Evolutionary conservation across 2,888 invertebrate genomes (phyloP).

Genomic region (Mesorhabditis spiculigera): DNA sequence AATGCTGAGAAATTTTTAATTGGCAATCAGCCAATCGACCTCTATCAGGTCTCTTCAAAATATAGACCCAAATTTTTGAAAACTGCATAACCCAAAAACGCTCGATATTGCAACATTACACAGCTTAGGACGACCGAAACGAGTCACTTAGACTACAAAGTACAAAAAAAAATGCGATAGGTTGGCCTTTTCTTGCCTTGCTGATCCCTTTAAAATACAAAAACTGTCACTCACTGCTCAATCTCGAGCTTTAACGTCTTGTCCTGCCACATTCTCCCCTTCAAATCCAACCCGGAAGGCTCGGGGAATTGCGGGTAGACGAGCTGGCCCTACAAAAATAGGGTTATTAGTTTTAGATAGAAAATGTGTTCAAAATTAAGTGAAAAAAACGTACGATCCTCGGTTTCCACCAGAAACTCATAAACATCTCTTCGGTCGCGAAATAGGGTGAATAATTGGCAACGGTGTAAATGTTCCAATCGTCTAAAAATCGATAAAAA

Average conservation of each 20-base stretch:
- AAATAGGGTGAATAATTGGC: constrained; percentile 85
- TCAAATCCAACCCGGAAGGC: constrained; percentile 47
- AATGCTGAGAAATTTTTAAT: too few species aligned
- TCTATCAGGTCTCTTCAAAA: too few species aligned
- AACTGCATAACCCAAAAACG: too few species aligned
- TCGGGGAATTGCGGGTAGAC: constrained; percentile 35
- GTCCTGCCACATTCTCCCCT: constrained; percentile 51
- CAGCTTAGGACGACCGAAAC: too few species aligned
- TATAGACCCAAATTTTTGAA: too few species aligned
- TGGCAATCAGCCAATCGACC: too few species aligned
- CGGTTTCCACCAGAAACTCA: constrained; percentile 55
- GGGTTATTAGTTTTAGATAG: background rate
- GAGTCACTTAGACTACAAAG: too few species aligned
- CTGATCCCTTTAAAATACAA: too few species aligned
- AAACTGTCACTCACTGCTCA: constrained; percentile 25
- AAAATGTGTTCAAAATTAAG: background rate
- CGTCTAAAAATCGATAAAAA: constrained; percentile 69
- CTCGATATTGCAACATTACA: too few species aligned
- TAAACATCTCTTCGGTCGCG: constrained; percentile 68
- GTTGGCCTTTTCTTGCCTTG: too few species aligned
- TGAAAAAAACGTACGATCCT: constrained; percentile 5
- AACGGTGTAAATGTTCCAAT: constrained; percentile 96
- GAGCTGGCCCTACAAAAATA: constrained; percentile 39
- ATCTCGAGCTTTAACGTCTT: constrained; percentile 42
- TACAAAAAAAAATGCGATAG: too few species aligned